phyloP scores from a whole-genome alignment of 2,888 invertebrate genomes.

The Parnassius orleans region DNA sequence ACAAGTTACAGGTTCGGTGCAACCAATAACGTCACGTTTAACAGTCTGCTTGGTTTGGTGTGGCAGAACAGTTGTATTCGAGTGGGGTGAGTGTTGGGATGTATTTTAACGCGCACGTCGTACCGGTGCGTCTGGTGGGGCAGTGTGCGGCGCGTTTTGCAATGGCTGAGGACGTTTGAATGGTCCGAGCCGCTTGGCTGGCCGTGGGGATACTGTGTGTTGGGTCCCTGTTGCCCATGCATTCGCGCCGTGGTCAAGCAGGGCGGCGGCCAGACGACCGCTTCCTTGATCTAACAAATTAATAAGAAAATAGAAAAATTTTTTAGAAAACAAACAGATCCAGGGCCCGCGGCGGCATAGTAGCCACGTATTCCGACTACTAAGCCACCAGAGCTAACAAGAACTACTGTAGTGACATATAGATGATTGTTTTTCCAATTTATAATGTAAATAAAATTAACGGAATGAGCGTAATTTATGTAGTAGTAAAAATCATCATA shows the following conservation, averaged over 20 bases:
- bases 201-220: slow-evolving; percentile 82
- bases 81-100: neutral
- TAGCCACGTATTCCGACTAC: no score
- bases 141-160: slow-evolving; percentile 35
- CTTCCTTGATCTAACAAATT: slow-evolving; percentile 51
- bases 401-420: no score
- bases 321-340: no score
- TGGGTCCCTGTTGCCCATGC: slow-evolving; percentile 56
- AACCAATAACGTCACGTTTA: no score
- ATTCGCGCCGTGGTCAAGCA: slow-evolving; percentile 79
- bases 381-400: no score
- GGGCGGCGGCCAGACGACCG: slow-evolving; percentile 80
- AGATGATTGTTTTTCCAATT: no score
- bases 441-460: no score
- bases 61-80: slow-evolving; percentile 3
- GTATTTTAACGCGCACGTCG: slow-evolving; percentile 56
- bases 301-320: no score
- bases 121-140: slow-evolving; percentile 41
- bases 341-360: no score
- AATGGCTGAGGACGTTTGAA: slow-evolving; percentile 78
- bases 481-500: no score
- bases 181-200: slow-evolving; percentile 84
- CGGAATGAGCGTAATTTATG: no score
- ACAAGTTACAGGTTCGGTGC: no score
- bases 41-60: neutral